Base-by-base conservation (phyloP, 2,888 invertebrate species). In the Dynastes maya region DNA sequence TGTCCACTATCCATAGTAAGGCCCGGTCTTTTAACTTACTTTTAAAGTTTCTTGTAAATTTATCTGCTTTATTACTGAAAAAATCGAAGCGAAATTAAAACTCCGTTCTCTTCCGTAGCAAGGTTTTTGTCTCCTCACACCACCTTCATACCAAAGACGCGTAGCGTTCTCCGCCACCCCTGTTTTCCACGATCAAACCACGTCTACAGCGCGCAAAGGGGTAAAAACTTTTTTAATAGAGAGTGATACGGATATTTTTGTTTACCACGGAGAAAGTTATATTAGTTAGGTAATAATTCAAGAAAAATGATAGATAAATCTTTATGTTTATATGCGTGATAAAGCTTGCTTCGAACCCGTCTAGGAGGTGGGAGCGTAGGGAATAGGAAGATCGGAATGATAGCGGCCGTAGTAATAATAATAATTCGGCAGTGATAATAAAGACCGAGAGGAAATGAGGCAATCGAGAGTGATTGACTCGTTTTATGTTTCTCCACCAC, bases 261-360 rank as follows among this genome's bases (percentile, higher is more conserved):
- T 79, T 79, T 79, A 77, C 74, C 74, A 11, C 49, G 55, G 77
- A 70, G 74, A 79, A 79, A 79, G 67, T 79, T 74, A 55, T 65
- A 79, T 79, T 77, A 79, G 77, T 79, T 79, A 53, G 77, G 79
- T 68, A 79, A 79, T 79, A 79, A 79, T 77, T 79, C 79, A 79
- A 63, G 76, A 77, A 76, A 77, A 79, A 77, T 72, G 58, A 74
- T 45, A 68, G 74, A 79, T 79, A 79, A 79, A 79, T 77, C 79
- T 79, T 79, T 79, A 79, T 79, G 77, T 79, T 79, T 79, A 79
- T 79, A 77, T 68, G 64, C 77, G 72, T 51, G 79, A 77, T 79
- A 79, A 79, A 79, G 77, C 78, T 72, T 40, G 64, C 40, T 63
- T 78, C 55, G 49, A 45, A 22, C 16, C 8, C 11, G 27, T 51